Base-by-base conservation (phyloP, 2,797 vertebrate species). In the Phylloscopus collybita region DNA sequence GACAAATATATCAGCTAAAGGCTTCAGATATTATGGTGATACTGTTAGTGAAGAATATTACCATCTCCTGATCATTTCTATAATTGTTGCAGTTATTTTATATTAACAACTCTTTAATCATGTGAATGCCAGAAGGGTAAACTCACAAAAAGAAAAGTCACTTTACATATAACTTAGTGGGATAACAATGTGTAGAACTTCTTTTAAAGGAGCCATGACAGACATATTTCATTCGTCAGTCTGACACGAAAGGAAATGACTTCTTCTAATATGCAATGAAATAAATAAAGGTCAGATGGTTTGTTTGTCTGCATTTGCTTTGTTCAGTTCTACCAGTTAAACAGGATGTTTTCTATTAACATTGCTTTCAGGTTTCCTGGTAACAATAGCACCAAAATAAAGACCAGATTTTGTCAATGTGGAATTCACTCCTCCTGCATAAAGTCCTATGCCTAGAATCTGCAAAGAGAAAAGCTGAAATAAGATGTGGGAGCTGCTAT, bases 361-460 rank as follows among this genome's bases (percentile, higher is more conserved):
- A 78, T 85, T 60, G 76, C 76, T 42, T 73, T 23, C 65, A 76
- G 56, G 47, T 80, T 97, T 96, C 95, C 88, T 88, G 86, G 83
- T 95, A 95, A 96, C 70, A 92, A 92, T 97, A 98, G 97, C 98
- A 98, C 98, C 98, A 97, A 96, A 92, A 87, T 59, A 86, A 91
- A 92, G 92, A 95, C 78, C 86, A 97, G 94, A 96, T 94, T 96
- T 93, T 95, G 65, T 91, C 83, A 88, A 86, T 70, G 92, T 96
- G 92, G 93, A 88, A 95, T 94, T 93, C 81, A 86, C 51, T 94
- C 72, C 73, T 95, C 56, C 75, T 88, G 64, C 44, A 44, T 73
- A 42, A 81, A 92, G 61, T 66, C 57, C 45, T 79, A 34, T 34
- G 42, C 22, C 64, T 93, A 85, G 38, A 86, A 90, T 64, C 56